Evolutionary conservation across 2,113 vertebrate species (phyloP).

Genomic region (Phasianus colchicus): DNA sequence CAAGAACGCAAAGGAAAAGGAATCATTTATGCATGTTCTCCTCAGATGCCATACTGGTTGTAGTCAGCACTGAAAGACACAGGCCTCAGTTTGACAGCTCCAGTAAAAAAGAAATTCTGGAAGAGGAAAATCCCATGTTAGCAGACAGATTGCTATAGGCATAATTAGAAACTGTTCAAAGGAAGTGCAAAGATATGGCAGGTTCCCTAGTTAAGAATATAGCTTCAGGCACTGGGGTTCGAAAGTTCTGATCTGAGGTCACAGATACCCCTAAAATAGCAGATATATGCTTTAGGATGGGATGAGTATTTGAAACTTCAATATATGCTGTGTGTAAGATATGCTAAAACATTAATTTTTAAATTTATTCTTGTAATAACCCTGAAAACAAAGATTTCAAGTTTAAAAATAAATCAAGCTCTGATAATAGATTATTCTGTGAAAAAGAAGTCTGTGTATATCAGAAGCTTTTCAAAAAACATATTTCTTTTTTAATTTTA

Average conservation of each 20-base stretch:
- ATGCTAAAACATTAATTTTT: not conserved
- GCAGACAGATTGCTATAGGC: not conserved
- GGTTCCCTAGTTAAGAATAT: not conserved
- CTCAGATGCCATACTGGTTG: not conserved
- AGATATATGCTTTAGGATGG: not conserved
- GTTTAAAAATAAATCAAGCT: not conserved
- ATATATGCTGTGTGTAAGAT: not conserved
- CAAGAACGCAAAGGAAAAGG: not conserved
- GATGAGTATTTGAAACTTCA: not conserved
- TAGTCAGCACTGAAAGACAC: not conserved
- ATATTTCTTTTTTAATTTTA: not conserved
- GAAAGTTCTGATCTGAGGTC: not conserved
- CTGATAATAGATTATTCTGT: not conserved
- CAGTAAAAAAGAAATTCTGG: not conserved
- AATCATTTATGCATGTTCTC: not conserved
- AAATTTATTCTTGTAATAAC: not conserved
- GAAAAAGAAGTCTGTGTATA: not conserved
- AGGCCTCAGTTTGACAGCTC: not conserved
- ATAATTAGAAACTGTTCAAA: not conserved
- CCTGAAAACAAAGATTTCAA: not conserved
- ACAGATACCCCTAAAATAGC: not conserved
- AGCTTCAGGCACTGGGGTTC: fast-evolving
- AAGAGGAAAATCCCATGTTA: not conserved
- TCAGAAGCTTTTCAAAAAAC: not conserved
- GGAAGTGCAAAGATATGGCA: not conserved